Evolutionary conservation across 1,140 invertebrate species (phyloP), one percentile per base, ranked within the genome.

Genomic region (Neotoxoptera formosana): DNA sequence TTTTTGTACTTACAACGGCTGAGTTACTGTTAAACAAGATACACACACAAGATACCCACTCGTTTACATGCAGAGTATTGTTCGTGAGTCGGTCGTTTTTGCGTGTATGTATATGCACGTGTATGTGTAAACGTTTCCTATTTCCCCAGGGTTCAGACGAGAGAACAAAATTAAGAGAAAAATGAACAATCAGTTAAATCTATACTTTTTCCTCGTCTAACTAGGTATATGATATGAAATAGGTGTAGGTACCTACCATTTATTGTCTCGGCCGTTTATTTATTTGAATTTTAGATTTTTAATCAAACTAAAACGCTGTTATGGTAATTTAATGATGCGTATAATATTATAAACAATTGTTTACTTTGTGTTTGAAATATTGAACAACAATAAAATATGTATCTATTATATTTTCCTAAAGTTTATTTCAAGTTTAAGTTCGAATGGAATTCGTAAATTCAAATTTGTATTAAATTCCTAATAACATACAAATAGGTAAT

Each of bases 11-110:
- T 88, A 88, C 48, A 53, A 48, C 17, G 86, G 7, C 47, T 88
- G 87, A 88, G 34, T 88, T 88, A 51, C 48, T 88, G 87, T 88
- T 88, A 51, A 51, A 53, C n/a, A 88, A 88, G 87, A 88, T 88
- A 53, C 17, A 51, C n/a, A 88, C n/a, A 88, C 17, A 30, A 51
- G 87, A 88, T 88, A 88, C 21, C 17, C 47, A 88, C 47, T 51
- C 87, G 47, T 48, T 88, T 88, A 88, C 47, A 88, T 53, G 47
- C 20, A 88, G n/a, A n/a, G 48, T 48, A 51, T 88, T 48, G 87
- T 88, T 88, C 87, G 87, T 88, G 87, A 88, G 87, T 88, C 11
- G 48, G n/a, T 53, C 30, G n/a, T 51, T 88, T 88, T 88, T 48
- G n/a, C 87, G 34, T 88, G 20, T n/a, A 51, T n/a, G 17, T 30